These are phyloP conservation scores for Tauraco hartlaubi DNA, from an alignment of 2,797 vertebrate genomes.

Conservation along the genomic window DNA sequence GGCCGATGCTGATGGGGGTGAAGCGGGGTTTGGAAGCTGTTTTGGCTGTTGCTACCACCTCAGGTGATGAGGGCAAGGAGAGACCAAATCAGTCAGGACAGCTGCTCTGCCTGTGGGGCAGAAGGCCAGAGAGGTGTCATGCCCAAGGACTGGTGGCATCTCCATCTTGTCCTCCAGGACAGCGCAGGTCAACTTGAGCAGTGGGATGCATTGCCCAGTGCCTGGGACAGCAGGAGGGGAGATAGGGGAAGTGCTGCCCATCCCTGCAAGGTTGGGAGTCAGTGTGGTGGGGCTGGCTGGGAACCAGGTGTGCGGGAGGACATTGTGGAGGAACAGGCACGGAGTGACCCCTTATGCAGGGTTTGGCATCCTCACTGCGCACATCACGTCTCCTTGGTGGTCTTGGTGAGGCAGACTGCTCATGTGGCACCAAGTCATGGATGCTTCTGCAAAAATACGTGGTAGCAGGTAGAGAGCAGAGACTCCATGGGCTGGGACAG, in stretches of 20 bases:
- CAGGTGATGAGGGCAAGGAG: neutral
- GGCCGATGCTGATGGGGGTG: neutral
- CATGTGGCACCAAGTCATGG: neutral
- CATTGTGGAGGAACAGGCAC: fast-evolving
- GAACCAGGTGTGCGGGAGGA: fast-evolving
- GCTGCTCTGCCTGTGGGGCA: neutral
- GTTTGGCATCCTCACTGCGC: neutral
- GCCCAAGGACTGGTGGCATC: neutral
- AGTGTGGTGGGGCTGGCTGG: neutral
- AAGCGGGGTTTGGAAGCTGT: neutral
- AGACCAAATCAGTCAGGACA: fast-evolving
- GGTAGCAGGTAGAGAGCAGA: neutral
- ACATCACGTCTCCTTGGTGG: fast-evolving
- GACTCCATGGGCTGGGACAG: neutral
- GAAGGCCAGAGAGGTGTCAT: neutral
- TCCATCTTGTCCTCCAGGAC: neutral
- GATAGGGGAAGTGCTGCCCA: neutral
- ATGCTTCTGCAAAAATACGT: neutral
- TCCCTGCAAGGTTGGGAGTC: neutral
- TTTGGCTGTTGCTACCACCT: neutral
- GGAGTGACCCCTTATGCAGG: neutral
- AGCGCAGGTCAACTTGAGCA: neutral
- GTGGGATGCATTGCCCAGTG: neutral
- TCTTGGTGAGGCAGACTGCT: fast-evolving
- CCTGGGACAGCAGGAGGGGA: neutral